phyloP scores from a whole-genome alignment of 2,888 invertebrate genomes.

The Papilio elwesi region DNA sequence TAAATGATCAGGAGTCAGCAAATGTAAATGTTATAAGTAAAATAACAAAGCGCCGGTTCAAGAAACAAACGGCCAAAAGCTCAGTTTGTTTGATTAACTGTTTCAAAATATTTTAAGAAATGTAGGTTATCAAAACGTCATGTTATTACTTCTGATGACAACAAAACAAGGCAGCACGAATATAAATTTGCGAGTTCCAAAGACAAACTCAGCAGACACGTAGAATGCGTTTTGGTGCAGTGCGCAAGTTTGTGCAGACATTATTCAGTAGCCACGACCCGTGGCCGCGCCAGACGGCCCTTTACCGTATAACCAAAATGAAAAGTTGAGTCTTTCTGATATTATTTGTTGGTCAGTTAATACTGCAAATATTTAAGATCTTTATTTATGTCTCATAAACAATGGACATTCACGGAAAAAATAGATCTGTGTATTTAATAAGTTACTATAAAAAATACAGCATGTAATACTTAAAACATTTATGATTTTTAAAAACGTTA shows the following conservation, averaged over 20 bases:
- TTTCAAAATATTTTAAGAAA: too few relatives aligned
- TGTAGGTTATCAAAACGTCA: neutral
- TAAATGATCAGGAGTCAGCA: too few relatives aligned
- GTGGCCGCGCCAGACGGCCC: constrained; percentile 4
- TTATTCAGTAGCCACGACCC: constrained; percentile 26
- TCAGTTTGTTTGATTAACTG: too few relatives aligned
- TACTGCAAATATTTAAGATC: constrained; percentile 3
- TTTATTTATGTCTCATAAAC: too few relatives aligned
- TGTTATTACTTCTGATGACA: neutral
- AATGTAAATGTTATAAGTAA: too few relatives aligned
- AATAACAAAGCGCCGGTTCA: too few relatives aligned
- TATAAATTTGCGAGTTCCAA: constrained; percentile 26
- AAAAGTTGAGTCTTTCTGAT: constrained; percentile 19
- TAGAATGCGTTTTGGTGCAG: constrained; percentile 38
- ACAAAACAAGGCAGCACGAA: constrained; percentile 11
- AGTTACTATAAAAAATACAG: too few relatives aligned
- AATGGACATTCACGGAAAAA: too few relatives aligned
- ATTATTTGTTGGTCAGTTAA: neutral
- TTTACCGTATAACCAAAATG: constrained; percentile 15
- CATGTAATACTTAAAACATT: too few relatives aligned
- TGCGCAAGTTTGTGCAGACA: constrained; percentile 37
- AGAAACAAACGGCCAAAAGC: too few relatives aligned
- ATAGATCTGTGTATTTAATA: too few relatives aligned
- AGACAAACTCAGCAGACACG: constrained; percentile 30
- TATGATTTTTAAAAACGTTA: too few relatives aligned